Evolutionary conservation across 2,888 invertebrate species (phyloP).

Genomic region (Agonopterix subpropinquella): DNA sequence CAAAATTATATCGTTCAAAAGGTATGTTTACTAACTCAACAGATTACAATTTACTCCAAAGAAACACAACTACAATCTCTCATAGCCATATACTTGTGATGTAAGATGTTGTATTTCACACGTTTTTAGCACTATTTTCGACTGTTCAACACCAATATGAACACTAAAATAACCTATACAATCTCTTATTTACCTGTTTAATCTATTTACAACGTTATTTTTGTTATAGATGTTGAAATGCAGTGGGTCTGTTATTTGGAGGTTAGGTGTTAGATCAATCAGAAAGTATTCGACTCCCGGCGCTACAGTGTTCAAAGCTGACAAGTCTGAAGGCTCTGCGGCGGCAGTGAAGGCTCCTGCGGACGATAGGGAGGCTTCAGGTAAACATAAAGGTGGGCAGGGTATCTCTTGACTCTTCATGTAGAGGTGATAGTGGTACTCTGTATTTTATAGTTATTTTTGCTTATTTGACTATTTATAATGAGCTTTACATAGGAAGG

Average conservation of each 20-base stretch:
- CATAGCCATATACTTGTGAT: slow-evolving; percentile 32
- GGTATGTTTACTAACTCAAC: slow-evolving; percentile 3
- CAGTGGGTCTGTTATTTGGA: slow-evolving; percentile 64
- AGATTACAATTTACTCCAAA: not conserved
- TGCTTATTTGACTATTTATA: not conserved
- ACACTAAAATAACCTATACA: not conserved
- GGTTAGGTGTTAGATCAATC: slow-evolving; percentile 62
- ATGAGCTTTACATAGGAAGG: not conserved
- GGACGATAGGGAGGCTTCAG: slow-evolving; percentile 31
- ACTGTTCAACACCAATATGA: not conserved
- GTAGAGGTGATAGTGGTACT: not conserved
- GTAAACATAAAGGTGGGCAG: slow-evolving; percentile 25
- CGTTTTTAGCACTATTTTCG: slow-evolving; percentile 16
- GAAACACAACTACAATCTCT: too few relatives aligned
- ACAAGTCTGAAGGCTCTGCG: slow-evolving; percentile 40
- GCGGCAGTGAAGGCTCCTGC: slow-evolving; percentile 18
- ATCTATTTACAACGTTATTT: slow-evolving; percentile 4
- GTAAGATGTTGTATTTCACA: slow-evolving; percentile 46
- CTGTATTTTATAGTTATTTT: not conserved
- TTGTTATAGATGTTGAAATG: slow-evolving; percentile 67
- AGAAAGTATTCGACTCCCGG: slow-evolving; percentile 78
- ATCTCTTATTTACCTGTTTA: not conserved
- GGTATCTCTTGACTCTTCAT: slow-evolving; percentile 1
- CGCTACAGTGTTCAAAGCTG: slow-evolving; percentile 87
- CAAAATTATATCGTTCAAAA: slow-evolving; percentile 2